phyloP scores from a whole-genome alignment of 2,113 vertebrate genomes.

The Cervus canadensis region DNA sequence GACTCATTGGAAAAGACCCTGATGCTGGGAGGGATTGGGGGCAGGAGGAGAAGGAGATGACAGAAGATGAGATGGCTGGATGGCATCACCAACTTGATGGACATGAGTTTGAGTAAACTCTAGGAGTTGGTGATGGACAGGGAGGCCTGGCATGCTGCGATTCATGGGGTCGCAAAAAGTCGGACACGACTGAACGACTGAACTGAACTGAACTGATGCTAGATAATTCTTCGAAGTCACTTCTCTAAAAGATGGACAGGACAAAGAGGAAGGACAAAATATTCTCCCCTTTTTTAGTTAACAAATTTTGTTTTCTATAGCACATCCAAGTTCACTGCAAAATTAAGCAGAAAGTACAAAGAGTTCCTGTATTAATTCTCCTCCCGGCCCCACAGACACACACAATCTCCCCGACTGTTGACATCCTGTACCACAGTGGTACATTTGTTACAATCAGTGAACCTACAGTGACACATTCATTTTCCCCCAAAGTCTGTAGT shows the following conservation, averaged over 20 bases:
- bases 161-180: no score
- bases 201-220: neutral
- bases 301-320: neutral
- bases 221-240: neutral
- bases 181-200: no score
- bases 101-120: no score
- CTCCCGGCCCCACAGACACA: neutral
- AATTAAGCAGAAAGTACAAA: neutral
- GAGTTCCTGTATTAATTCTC: neutral
- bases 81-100: no score
- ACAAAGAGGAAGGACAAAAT: neutral
- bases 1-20: no score
- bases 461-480: neutral
- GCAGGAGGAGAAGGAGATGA: no score
- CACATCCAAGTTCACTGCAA: neutral
- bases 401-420: neutral
- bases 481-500: neutral
- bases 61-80: no score
- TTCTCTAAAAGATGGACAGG: neutral
- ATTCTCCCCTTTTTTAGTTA: neutral
- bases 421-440: neutral
- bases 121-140: no score
- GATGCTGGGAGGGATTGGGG: no score
- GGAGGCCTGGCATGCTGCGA: no score
- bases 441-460: neutral